A percentile compares a stretch with the other conserved stretches of the same genome.
phyloP scores from a whole-genome alignment of 1,140 invertebrate species.

The Eulimnadia texana region DNA sequence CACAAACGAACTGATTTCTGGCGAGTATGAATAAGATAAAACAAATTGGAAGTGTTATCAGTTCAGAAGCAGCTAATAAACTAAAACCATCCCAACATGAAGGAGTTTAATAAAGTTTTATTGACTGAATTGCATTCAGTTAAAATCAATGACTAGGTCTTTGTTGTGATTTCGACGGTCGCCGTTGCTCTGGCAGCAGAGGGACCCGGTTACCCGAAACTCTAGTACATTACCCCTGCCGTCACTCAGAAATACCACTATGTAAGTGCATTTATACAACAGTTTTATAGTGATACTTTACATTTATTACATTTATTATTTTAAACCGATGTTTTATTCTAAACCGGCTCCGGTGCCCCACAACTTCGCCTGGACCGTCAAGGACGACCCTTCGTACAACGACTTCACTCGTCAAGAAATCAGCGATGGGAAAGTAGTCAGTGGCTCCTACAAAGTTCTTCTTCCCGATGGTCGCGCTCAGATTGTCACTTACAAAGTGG shows the following conservation, averaged over 20 bases:
- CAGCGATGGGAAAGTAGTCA: conserved; percentile 20
- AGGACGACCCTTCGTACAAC: conserved; percentile 22
- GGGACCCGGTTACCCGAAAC: not conserved
- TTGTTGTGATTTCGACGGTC: not conserved
- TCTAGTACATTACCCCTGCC: not conserved
- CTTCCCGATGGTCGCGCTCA: conserved; percentile 17
- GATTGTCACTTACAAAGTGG: conserved; percentile 17
- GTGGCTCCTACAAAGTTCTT: conserved; percentile 15
- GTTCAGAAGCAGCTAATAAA: too few species aligned
- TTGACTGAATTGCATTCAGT: not conserved
- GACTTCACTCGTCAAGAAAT: conserved; percentile 21
- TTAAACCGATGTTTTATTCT: conserved; percentile 16
- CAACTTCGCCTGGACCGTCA: conserved; percentile 23
- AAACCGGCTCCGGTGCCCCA: conserved; percentile 20
- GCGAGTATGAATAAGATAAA: too few species aligned
- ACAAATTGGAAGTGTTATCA: too few species aligned
- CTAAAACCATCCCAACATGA: not conserved
- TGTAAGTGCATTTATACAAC: not conserved
- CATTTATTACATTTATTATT: conserved; percentile 11
- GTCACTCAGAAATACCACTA: not conserved
- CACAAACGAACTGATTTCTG: too few species aligned
- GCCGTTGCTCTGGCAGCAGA: conserved; percentile 3
- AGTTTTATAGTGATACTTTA: not conserved
- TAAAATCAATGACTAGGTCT: not conserved
- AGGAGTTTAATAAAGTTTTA: not conserved